Base-by-base conservation (phyloP, 2,113 vertebrate species). In the Sinocyclocheilus anophthalmus region DNA sequence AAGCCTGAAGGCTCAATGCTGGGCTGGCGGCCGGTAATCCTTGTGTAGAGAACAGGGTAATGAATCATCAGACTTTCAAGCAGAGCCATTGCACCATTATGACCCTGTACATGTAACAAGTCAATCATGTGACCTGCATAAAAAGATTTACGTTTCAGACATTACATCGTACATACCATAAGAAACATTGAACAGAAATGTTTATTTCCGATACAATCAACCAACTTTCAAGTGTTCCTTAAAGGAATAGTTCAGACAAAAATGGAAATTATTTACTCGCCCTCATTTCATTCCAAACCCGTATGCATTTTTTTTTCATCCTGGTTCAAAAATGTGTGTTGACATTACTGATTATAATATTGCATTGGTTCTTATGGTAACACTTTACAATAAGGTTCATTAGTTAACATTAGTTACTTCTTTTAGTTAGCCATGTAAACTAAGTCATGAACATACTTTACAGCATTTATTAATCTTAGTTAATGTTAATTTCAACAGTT, bases 11-110 rank as follows among this genome's bases (percentile, higher is more conserved):
- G 92, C 83, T 97, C 95, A 1, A 93, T 94, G 70, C 93, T 95
- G 24, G 96, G 94, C 50, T 95, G 94, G 73, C 93, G 94, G 69
- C 97, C 96, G 0, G 96, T 97, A 83, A 97, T 91, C 72, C 95
- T 92, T 7, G 95, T 96, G 90, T 97, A 97, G 33, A 97, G 87
- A 26, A 90, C 88, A 0, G 96, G 96, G 85, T 96, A 96, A 90
- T 97, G 96, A 85, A 97, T 95, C 93, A 96, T 97, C 84, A 98
- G 89, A 86, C 96, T 94, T 82, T 98, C 96, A 88, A 97, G 89
- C 88, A 98, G 92, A 67, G 97, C 96, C 6, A 97, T 85, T 1
- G 94, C 97, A 3, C 96, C 96, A 0, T 97, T 96, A 89, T 95
- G 95, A 0, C 95, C 96, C 33, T 96, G 94, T 0, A 93, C 92